Evolutionary conservation across 2,888 invertebrate species (phyloP), one percentile per base, ranked within the genome.

Genomic region (Busseola fusca): DNA sequence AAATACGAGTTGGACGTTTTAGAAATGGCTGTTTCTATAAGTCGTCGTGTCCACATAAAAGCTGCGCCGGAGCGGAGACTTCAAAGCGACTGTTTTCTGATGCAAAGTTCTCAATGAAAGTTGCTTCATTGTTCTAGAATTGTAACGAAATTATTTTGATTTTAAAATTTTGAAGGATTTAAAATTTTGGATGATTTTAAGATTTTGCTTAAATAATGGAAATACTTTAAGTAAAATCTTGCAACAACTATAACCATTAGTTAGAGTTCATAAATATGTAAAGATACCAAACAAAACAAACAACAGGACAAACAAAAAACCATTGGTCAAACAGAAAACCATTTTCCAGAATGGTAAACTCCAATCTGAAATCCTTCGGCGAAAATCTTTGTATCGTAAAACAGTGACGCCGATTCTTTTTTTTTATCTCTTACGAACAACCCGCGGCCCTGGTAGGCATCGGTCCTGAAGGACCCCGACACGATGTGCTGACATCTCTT

Each of bases 1-100:
- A 54, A 80, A 82, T 79, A 76, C 40, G 45, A 64, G 57, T 84
- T 67, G 63, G 79, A 65, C 75, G 66, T 84, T 84, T 76, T 71
- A 27, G 25, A 69, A 78, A 81, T 73, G 67, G 18, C 80, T 69
- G 83, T 66, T 75, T 71, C 58, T 37, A 42, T 60, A 50, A 14
- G 40, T 37, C n/a, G 16, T 57, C 16, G n/a, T 48, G 9, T 30
- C 34, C 56, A 9, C 50, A 57, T 45, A n/a, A 65, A 64, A 72
- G 58, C 54, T 64, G 48, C 34, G 59, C 12, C n/a, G 45, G n/a
- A 9, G 67, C 42, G 45, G 67, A 16, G 0, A n/a, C 54, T 68
- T 64, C 68, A 68, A 82, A 78, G 82, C 7, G 10, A 5, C 12
- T 37, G 56, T 34, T 27, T 12, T 30, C 1, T 54, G 27, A 45